Percentiles rank a stretch among this genome's conserved stretches.
Conservation (phyloP, 2,113 vertebrate genomes). For the Hepsetus odoe region DNA sequence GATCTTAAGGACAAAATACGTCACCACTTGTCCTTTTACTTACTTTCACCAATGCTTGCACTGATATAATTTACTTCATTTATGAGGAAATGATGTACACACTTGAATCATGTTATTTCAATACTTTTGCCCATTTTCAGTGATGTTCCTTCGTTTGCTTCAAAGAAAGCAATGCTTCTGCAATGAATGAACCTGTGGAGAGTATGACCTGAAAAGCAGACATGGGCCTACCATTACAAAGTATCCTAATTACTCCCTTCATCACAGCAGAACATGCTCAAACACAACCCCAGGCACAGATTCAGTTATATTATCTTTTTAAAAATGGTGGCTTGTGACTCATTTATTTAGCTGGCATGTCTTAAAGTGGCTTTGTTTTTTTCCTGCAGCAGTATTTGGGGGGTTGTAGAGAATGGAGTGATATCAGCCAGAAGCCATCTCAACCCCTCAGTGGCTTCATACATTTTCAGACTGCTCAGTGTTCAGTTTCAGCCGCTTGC, state of each 20-base stretch:
- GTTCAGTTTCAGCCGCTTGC: conserved; percentile 43
- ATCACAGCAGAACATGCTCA: no score
- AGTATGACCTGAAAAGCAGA: no score
- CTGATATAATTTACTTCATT: no score
- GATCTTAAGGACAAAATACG: no score
- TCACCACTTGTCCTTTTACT: no score
- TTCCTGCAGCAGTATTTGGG: conserved; percentile 10
- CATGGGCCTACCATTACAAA: neutral
- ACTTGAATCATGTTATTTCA: no score
- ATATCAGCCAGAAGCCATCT: conserved; percentile 46
- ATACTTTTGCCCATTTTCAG: no score
- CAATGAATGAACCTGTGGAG: no score
- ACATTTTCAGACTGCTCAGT: conserved; percentile 41
- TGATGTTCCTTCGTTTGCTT: no score
- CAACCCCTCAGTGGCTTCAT: conserved; percentile 39
- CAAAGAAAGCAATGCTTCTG: no score
- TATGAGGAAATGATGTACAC: no score
- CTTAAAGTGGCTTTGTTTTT: neutral
- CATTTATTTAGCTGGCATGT: neutral
- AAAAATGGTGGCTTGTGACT: neutral
- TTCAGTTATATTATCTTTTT: neutral
- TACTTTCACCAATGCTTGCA: no score
- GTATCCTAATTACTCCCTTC: neutral
- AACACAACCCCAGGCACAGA: neutral
- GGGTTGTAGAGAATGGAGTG: conserved; percentile 10